Base-by-base conservation (phyloP, 2,888 invertebrate genomes). In the Lasioglossum figueresi region DNA sequence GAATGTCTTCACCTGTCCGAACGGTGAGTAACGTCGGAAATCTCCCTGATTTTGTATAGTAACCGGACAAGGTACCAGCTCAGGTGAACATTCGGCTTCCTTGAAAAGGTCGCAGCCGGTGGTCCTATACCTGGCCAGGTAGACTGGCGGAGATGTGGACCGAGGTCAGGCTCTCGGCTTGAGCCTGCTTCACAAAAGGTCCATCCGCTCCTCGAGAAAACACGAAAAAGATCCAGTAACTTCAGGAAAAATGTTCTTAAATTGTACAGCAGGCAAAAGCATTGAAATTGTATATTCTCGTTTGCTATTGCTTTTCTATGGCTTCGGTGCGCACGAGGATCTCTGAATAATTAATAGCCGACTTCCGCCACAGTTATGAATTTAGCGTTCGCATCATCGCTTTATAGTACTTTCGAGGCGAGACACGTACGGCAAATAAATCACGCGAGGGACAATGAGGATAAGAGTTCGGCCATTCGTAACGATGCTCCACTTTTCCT, bases 1-100 rank as follows among this genome's bases (percentile, higher is more conserved):
- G 88, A 96, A 95, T 93, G 94, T 97, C 95, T 97, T 97, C 95
- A 96, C 96, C 92, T 97, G 97, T 96, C 97, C 97, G 92, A 97
- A 96, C 94, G 97, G 97, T 97, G 95, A 97, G 97, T 96, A 91
- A 79, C 84, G 3, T 19, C 16, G 8, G 59, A 56, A 23, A 4
- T 27, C 78, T 78, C 12, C 16, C 43, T 31, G 4, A 10, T 81
- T 66, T 10, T 14, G 12, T n/a, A 14, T 4, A 72, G 19, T 6
- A 37, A 19, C 37, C 2, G 10, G 40, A 5, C 52, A 68, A 74
- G 74, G 68, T 31, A 48, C 31, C 40, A 16, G 2, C 68, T 27
- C 31, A 23, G 45, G 6, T 56, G 52, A 70, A 59, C 40, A 68
- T 40, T 75, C 34, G 34, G 52, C 72, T 76, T 27, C 73, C 80